Percentiles rank a stretch among this genome's conserved stretches.
Conservation (phyloP, 2,888 invertebrate genomes). For the Clostera curtula region DNA sequence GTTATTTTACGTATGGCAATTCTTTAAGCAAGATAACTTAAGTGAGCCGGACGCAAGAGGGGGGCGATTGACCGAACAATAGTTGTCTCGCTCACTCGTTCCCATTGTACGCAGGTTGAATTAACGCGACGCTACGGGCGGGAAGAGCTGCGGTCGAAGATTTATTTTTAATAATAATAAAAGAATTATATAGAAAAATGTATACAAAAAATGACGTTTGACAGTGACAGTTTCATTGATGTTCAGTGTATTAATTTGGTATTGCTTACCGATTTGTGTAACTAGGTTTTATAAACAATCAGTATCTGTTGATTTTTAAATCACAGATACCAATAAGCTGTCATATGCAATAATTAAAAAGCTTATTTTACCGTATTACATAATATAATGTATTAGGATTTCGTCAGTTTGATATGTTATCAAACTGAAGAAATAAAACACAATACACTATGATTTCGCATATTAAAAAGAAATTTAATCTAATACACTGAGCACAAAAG, state of each 20-base stretch:
- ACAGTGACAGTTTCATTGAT: background rate
- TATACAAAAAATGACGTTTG: conserved; percentile 12
- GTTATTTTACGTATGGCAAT: too few species aligned
- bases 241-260: conserved; percentile 24
- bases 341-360: too few species aligned
- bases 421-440: background rate
- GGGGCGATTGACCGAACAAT: conserved; percentile 47
- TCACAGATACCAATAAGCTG: too few species aligned
- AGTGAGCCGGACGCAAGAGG: conserved; percentile 63
- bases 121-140: conserved; percentile 44
- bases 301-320: too few species aligned
- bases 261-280: background rate
- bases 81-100: conserved; percentile 68
- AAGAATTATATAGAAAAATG: conserved; percentile 26
- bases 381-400: too few species aligned
- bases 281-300: too few species aligned
- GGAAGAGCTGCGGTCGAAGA: conserved; percentile 10
- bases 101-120: conserved; percentile 73
- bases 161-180: conserved; percentile 21
- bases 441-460: background rate
- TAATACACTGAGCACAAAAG: conserved; percentile 21
- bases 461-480: conserved; percentile 3
- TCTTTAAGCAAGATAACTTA: too few species aligned
- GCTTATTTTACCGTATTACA: too few species aligned
- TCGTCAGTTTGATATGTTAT: too few species aligned